These are phyloP conservation scores for Nomada lathburiana DNA, from an alignment of 2,888 invertebrate species.

Conservation along the genomic window DNA sequence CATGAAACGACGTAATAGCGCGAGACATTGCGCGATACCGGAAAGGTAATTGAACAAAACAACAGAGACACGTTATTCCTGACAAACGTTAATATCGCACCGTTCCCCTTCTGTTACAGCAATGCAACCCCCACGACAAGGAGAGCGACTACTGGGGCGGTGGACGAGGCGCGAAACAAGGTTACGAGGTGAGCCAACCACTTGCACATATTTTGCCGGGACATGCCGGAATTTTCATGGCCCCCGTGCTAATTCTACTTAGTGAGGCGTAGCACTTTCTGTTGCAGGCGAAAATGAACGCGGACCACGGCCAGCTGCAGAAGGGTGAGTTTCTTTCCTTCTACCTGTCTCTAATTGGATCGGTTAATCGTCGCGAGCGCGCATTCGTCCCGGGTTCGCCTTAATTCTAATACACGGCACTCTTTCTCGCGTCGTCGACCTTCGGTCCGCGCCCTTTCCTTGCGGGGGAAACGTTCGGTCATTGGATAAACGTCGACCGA, in stretches of 20 bases:
- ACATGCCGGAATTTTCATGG: conserved; percentile 51
- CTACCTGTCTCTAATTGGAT: conserved; percentile 15
- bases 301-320: conserved; percentile 85
- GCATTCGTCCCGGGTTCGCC: background rate
- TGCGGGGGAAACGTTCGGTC: conserved; percentile 14
- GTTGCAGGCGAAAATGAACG: conserved; percentile 86
- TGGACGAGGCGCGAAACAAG: conserved; percentile 82
- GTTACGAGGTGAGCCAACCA: conserved; percentile 82
- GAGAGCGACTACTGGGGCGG: conserved; percentile 84
- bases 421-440: background rate
- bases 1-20: no score
- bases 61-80: background rate
- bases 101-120: conserved; percentile 76
- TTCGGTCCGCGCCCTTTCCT: background rate
- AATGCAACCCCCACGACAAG: conserved; percentile 84
- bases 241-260: conserved; percentile 78
- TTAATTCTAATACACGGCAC: conserved; percentile 13
- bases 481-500: conserved; percentile 50
- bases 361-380: conserved; percentile 26
- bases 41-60: no score
- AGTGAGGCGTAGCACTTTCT: conserved; percentile 83
- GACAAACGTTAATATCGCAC: conserved; percentile 10
- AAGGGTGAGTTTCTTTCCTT: conserved; percentile 84
- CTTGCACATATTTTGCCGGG: conserved; percentile 67
- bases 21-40: no score